A percentile compares a stretch with the other conserved stretches of the same genome.
Conservation (phyloP, 2,888 invertebrate species). For the Alloscopus bannaensis region DNA sequence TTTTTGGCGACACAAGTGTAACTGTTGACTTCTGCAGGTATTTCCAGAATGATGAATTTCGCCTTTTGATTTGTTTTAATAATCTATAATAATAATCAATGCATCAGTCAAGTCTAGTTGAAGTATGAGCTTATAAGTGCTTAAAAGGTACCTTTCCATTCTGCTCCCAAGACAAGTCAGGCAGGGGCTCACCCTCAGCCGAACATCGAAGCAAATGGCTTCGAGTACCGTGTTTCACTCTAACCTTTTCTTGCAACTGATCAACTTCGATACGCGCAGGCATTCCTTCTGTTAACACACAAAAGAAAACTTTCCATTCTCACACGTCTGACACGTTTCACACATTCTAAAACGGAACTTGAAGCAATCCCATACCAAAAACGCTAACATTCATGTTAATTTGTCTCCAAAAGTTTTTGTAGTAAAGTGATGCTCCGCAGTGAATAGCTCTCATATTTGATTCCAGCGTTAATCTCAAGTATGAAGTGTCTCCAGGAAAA, state of each 20-base stretch:
- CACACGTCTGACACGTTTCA: too few relatives aligned
- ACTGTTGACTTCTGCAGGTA: slow-evolving; percentile 1
- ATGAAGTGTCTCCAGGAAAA: slow-evolving; percentile 18
- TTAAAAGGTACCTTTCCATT: not conserved
- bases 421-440: slow-evolving; percentile 22
- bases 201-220: slow-evolving; percentile 17
- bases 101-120: not conserved
- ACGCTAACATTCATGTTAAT: slow-evolving; percentile 6
- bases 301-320: too few relatives aligned
- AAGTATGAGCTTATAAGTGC: too few relatives aligned
- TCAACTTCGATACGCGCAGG: slow-evolving; percentile 2
- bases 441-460: slow-evolving; percentile 18
- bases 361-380: slow-evolving; percentile 5
- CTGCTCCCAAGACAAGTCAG: slow-evolving; percentile 11
- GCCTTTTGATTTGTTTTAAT: not conserved
- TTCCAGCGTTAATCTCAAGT: not conserved
- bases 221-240: not conserved
- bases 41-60: slow-evolving; percentile 11
- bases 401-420: slow-evolving; percentile 25
- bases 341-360: too few relatives aligned
- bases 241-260: not conserved
- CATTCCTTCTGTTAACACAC: not conserved
- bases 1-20: slow-evolving; percentile 4
- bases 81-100: not conserved
- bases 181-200: slow-evolving; percentile 8